Evolutionary conservation across 2,113 vertebrate genomes (phyloP).

Genomic region (Protobothrops flavoviridis): DNA sequence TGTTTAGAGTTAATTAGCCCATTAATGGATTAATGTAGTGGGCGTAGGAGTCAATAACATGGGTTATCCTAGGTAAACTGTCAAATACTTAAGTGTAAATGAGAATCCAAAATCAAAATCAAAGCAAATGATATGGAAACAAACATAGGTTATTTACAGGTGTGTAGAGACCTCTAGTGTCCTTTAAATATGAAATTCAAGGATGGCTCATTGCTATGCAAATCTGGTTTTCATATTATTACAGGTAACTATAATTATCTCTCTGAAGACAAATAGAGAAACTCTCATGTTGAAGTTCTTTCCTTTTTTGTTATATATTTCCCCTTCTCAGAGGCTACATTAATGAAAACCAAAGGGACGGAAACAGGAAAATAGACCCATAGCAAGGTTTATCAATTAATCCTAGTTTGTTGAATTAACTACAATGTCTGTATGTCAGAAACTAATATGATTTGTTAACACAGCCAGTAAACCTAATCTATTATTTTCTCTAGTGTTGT

Average conservation of each 20-base stretch:
- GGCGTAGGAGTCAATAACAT: conserved; percentile 52
- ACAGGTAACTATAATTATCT: not conserved
- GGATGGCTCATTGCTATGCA: not conserved
- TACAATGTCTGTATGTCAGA: not conserved
- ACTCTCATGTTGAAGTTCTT: not conserved
- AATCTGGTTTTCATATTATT: not conserved
- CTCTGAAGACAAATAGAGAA: not conserved
- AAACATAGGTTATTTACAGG: not conserved
- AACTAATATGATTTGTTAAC: not conserved
- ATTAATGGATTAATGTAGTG: conserved; percentile 62
- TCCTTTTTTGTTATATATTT: not conserved
- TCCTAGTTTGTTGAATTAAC: not conserved
- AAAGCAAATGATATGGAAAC: not conserved
- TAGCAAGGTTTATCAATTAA: not conserved
- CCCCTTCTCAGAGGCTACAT: not conserved
- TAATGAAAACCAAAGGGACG: not conserved
- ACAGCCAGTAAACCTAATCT: not conserved
- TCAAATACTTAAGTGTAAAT: conserved; percentile 61
- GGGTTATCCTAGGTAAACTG: conserved; percentile 56
- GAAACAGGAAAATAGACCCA: not conserved
- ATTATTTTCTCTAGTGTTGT: not conserved
- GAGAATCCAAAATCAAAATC: conserved; percentile 46
- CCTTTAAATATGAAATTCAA: not conserved
- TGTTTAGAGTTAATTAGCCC: conserved; percentile 59
- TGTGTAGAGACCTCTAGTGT: conserved; percentile 73